Evolutionary conservation across 2,888 invertebrate genomes (phyloP), one percentile per base, ranked within the genome.

Genomic region (Dilophus febrilis): DNA sequence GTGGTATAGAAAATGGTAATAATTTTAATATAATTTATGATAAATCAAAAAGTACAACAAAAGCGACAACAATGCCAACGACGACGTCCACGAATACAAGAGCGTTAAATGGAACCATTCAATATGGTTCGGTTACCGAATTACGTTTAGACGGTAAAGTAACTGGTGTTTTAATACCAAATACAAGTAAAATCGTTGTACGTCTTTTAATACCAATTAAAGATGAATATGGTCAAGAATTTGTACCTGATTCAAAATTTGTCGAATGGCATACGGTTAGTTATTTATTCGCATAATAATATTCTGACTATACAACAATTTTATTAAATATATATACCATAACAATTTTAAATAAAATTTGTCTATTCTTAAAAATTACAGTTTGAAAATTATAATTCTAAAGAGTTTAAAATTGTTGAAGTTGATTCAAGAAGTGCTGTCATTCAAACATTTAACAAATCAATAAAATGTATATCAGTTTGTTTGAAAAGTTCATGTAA

Each of bases 191-290:
- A 28, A 51, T 60, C 10, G 55, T 55, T 45, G 50, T 61, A 45
- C 51, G 62, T 6, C 55, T 61, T 22, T 48, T 63, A 6, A 51
- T 59, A 32, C 54, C 60, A 5, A 59, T 61, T 17, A 46, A 50
- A 19, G 59, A 59, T 41, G 59, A 58, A 44, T 29, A 41, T 16
- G 42, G 35, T 1, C 58, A 60, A 45, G 46, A 53, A 35, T 46
- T 62, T 8, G 49, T 50, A 3, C 60, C 59, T 48, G 58, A 62
- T 47, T 55, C 57, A 49, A 55, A 54, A 44, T 59, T 58, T 45
- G 55, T 62, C 11, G 57, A 60, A 45, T 63, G 62, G 62, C 60
- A 60, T 50, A 57, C 51, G 50, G 61, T 62, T 50, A 54, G 51
- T 33, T 6, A 22, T n/a, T n/a, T n/a, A n/a, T n/a, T n/a, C n/a